Conservation (phyloP, 2,797 vertebrate species). For the Falco rusticolus region DNA sequence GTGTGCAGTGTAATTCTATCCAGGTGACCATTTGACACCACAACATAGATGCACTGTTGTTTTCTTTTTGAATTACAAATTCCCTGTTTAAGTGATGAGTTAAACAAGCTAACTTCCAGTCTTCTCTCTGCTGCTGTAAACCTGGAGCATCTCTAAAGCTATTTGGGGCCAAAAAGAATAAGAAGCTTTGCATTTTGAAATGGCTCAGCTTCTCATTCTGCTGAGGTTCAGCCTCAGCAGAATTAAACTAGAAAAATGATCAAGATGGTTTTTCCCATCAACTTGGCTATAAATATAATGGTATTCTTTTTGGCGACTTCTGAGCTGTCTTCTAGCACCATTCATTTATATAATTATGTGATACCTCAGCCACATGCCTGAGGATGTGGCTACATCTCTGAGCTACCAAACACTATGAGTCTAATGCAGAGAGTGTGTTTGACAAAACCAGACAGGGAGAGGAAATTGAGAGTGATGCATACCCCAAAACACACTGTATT, state of each 20-base stretch:
- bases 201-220: neutral
- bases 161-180: neutral
- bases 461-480: neutral
- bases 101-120: neutral
- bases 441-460: neutral
- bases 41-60: neutral
- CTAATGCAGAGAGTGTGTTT: neutral
- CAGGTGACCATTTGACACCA: neutral
- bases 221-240: neutral
- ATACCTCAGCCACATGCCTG: neutral
- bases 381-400: neutral
- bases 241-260: neutral
- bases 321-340: neutral
- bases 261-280: neutral
- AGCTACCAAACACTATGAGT: neutral
- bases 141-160: neutral
- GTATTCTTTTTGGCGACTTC: neutral
- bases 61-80: neutral
- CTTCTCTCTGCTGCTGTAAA: neutral
- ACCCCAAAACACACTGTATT: neutral
- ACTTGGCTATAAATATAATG: neutral
- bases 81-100: neutral
- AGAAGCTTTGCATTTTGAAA: neutral
- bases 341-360: neutral
- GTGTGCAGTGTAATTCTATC: neutral